Evolutionary conservation across 1,140 invertebrate species (phyloP).

Genomic region (Hermetia illucens): DNA sequence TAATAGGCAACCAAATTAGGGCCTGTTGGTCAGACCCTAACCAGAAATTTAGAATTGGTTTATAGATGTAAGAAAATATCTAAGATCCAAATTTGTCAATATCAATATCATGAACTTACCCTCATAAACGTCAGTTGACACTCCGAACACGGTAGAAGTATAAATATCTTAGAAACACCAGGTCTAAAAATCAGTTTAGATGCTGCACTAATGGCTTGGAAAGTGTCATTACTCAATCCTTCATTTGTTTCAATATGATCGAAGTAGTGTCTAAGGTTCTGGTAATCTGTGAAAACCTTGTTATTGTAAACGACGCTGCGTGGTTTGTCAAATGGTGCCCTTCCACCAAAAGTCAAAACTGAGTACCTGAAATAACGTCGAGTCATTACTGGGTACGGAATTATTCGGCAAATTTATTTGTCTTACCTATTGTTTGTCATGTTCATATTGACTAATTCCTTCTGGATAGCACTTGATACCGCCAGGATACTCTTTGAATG

Average conservation of each 20-base stretch:
- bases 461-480: slow-evolving; percentile 47
- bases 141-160: slow-evolving; percentile 64
- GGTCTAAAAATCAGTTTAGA: slow-evolving; percentile 64
- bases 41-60: no score
- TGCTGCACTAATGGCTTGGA: slow-evolving; percentile 60
- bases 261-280: slow-evolving; percentile 29
- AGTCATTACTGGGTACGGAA: background rate
- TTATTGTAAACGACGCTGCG: slow-evolving; percentile 51
- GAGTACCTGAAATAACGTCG: slow-evolving; percentile 49
- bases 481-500: slow-evolving; percentile 48
- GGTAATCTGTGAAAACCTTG: slow-evolving; percentile 45
- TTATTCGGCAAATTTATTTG: background rate
- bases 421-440: slow-evolving; percentile 49
- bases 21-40: no score
- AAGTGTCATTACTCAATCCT: slow-evolving; percentile 44
- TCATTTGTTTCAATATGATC: slow-evolving; percentile 33
- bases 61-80: no score
- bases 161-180: slow-evolving; percentile 69
- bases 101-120: slow-evolving; percentile 30
- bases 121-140: slow-evolving; percentile 53
- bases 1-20: no score
- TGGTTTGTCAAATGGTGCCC: slow-evolving; percentile 51
- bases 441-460: slow-evolving; percentile 44
- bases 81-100: no score
- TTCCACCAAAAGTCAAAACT: slow-evolving; percentile 65